Evolutionary conservation across 2,113 vertebrate genomes (phyloP).

Genomic region (Spheniscus mendiculus): DNA sequence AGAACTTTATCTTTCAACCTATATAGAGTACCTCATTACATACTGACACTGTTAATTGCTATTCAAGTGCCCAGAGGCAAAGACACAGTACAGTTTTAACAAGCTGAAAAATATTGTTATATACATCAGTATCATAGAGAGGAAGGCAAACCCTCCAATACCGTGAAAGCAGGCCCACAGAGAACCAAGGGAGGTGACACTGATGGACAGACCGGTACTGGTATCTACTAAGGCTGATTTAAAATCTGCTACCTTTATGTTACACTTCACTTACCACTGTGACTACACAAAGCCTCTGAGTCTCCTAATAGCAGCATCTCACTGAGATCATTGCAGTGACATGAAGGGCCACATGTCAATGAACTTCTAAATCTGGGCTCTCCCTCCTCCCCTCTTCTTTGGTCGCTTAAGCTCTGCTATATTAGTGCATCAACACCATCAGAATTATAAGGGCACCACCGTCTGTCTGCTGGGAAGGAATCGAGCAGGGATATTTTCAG

Average conservation of each 20-base stretch:
- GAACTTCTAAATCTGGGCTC: constrained; percentile 2
- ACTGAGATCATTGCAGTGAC: not conserved
- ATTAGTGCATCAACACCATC: not conserved
- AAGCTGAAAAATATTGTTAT: not conserved
- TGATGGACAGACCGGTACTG: not conserved
- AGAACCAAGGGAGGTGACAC: not conserved
- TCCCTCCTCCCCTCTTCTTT: not conserved
- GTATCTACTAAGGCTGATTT: not conserved
- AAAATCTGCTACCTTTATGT: not conserved
- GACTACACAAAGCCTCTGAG: not conserved
- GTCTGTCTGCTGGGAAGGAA: not conserved
- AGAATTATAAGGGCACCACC: not conserved
- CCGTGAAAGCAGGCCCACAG: not conserved
- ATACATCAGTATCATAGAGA: not conserved
- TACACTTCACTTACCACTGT: not conserved
- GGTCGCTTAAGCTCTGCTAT: not conserved
- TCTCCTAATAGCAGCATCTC: not conserved
- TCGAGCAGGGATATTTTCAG: not conserved
- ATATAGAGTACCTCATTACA: not conserved
- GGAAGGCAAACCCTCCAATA: not conserved
- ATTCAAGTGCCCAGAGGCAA: constrained; percentile 19
- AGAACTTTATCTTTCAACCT: not conserved
- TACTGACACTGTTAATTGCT: constrained; percentile 5
- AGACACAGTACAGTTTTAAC: not conserved
- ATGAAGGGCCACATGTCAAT: not conserved